Evolutionary conservation across 2,797 vertebrate species (phyloP), one percentile per base, ranked within the genome.

Genomic region (Eulemur mongoz): DNA sequence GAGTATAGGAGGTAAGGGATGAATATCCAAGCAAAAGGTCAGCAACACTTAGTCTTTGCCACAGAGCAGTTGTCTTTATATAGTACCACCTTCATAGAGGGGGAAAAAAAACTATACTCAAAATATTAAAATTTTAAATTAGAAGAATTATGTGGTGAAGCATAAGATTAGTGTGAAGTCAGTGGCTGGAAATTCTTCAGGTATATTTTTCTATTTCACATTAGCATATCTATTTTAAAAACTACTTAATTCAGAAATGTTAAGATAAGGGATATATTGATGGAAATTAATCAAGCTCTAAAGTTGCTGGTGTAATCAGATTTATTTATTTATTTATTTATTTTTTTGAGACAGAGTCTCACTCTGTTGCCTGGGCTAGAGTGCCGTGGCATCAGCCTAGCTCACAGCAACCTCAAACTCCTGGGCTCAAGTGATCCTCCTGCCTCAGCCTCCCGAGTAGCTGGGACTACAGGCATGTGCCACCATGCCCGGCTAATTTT

Each of bases 51-150:
- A 76, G 12, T 50, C n/a, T 81, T 79, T 73, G 4, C 40, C 65
- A 45, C 45, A 1, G 1, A 45, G 35, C 48, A 57, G 38, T 45
- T 32, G n/a, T 87, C 61, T 89, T 69, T 72, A 45, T 40, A 23
- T 20, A 75, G 27, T 22, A 57, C 15, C 13, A 57, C 5, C 12
- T 90, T 78, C 50, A 38, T 91, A 43, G 50, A 43, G 50, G 27
- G 20, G 6, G 35, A 22, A 70, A 52, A 59, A 32, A 92, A 38
- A n/a, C 5, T 63, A 0, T 63, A 32, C 14, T 73, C 75, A 69
- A 52, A 75, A 96, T 27, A 75, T 69, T 13, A 93, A 40, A 86
- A 80, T 75, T 91, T 93, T 95, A 73, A 82, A 91, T 84, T 45
- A 89, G 50, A 92, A 89, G 23, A 81, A 88, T 85, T 72, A 35